phyloP scores from a whole-genome alignment of 2,113 vertebrate genomes.

The Nothocercus julius region DNA sequence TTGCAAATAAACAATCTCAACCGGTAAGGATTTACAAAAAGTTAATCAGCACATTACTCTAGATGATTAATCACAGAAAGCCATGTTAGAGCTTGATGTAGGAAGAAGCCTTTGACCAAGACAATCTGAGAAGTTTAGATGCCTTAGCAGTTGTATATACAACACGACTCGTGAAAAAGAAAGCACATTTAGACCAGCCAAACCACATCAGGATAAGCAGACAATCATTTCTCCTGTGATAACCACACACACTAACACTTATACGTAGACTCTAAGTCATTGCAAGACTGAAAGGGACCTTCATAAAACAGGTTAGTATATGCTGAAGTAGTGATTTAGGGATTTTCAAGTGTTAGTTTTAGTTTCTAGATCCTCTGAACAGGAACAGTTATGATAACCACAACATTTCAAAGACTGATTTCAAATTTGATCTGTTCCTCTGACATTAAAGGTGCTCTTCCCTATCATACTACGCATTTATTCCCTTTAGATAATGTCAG shows the following conservation, averaged over 20 bases:
- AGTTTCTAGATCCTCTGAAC: background rate
- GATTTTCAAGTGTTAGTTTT: background rate
- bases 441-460: background rate
- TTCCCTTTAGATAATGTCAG: background rate
- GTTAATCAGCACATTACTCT: background rate
- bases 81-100: background rate
- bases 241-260: background rate
- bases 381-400: background rate
- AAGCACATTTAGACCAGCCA: background rate
- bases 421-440: background rate
- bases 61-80: background rate
- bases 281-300: background rate
- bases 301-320: background rate
- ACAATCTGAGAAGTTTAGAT: accelerated
- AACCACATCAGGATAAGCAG: background rate
- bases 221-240: background rate
- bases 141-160: accelerated
- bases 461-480: background rate
- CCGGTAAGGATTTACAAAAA: background rate
- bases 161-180: background rate
- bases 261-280: background rate
- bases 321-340: background rate
- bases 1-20: background rate
- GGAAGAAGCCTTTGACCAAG: background rate
- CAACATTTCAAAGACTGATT: background rate